These are phyloP conservation scores for Ypsolopha sequella DNA, from an alignment of 2,888 invertebrate species.

Conservation along the genomic window DNA sequence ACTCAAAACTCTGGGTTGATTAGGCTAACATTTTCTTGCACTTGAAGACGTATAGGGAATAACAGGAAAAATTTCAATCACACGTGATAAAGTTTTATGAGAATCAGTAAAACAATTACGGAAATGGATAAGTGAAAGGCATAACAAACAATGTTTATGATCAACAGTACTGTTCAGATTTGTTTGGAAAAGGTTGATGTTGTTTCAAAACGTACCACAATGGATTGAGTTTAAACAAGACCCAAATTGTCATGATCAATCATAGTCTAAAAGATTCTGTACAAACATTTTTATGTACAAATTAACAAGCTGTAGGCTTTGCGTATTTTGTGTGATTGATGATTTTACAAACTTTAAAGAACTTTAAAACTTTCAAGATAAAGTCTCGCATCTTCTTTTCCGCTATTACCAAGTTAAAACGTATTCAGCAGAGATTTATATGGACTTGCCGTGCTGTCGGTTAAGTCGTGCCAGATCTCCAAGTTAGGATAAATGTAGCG, in stretches of 20 bases:
- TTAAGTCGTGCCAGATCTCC: slow-evolving; percentile 59
- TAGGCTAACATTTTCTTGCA: too few species aligned
- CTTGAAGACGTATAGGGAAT: too few species aligned
- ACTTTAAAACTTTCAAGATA: not conserved
- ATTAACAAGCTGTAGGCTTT: slow-evolving; percentile 2
- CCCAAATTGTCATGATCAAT: not conserved
- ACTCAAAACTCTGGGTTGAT: too few species aligned
- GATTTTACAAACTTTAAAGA: not conserved
- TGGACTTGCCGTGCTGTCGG: slow-evolving; percentile 39
- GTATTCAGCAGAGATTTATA: slow-evolving; percentile 38
- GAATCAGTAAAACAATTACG: too few species aligned
- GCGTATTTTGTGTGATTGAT: not conserved
- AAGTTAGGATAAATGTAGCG: slow-evolving; percentile 60
- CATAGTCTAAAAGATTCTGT: not conserved
- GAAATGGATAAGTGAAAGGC: too few species aligned
- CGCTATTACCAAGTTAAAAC: slow-evolving; percentile 23
- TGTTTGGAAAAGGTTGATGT: too few species aligned
- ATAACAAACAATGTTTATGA: too few species aligned
- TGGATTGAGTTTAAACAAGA: not conserved
- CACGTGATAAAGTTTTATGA: too few species aligned
- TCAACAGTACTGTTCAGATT: too few species aligned
- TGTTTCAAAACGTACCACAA: too few species aligned
- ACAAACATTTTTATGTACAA: slow-evolving; percentile 1
- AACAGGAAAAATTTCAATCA: too few species aligned
- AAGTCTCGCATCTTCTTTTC: slow-evolving; percentile 10